Evolutionary conservation across 2,888 invertebrate species (phyloP), one percentile per base, ranked within the genome.

Genomic region (Heteropelma amictum): DNA sequence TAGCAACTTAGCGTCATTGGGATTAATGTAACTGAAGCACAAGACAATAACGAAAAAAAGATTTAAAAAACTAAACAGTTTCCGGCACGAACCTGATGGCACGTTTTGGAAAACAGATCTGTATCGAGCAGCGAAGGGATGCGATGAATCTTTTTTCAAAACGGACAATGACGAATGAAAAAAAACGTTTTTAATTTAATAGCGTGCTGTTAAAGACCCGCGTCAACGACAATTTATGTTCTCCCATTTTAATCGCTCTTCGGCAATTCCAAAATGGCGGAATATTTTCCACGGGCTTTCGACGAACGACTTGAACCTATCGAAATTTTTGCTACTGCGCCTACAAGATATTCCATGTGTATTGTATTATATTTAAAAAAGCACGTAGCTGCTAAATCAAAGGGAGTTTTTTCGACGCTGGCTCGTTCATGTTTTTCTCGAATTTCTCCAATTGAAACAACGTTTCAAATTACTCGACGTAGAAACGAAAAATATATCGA

Each of bases 261-360:
- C 47, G 10, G 19, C 65, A 65, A 74, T 65, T 70, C 67, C 42
- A 71, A 21, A 45, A 67, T 28, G 26, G 40, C 33, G 53, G 12
- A 10, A 12, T 60, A 17, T 38, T 65, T 64, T 51, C 42, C 26
- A 21, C 54, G 60, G 51, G 61, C 56, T 71, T 56, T 56, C 40
- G 61, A 61, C 33, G 19, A n/a, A n/a, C n/a, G n/a, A n/a, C 8
- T 53, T 38, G 58, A 14, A 53, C 28, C 63, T 42, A 60, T 49
- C 26, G 49, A 40, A 70, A 70, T 65, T 75, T 75, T 75, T 71
- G 61, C 75, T 67, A 70, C 74, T 64, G 68, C 63, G 42, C 45
- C 73, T 63, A 58, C 68, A 28, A 68, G 26, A 35, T 72, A 70
- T 70, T 70, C 65, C 14, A 68, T 68, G 51, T 76, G 45, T 26